A percentile compares a stretch with the other conserved stretches of the same genome.
These are phyloP conservation scores for Ophthalmolycus amberensis DNA, from an alignment of 2,113 vertebrate genomes.

Conservation along the genomic window DNA sequence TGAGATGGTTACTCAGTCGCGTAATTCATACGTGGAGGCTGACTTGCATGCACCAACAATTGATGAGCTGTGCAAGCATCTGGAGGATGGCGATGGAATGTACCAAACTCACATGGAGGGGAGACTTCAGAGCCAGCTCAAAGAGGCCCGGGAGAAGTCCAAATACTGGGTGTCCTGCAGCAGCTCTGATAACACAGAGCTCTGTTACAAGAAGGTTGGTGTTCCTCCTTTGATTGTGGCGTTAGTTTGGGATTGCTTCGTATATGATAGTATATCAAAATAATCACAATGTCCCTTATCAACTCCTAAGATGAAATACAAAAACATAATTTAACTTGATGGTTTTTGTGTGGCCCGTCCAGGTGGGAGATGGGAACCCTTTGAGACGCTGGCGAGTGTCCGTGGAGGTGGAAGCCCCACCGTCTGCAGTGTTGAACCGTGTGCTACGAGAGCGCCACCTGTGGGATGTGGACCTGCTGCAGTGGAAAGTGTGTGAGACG, in stretches of 20 bases:
- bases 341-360: constrained; percentile 9
- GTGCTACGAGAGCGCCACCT: constrained; percentile 95
- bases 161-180: constrained; percentile 93
- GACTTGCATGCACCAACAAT: constrained; percentile 90
- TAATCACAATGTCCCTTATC: not conserved
- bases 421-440: constrained; percentile 93
- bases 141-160: constrained; percentile 94
- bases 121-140: constrained; percentile 90
- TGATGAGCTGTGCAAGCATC: constrained; percentile 89
- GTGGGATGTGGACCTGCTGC: constrained; percentile 96
- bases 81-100: constrained; percentile 88
- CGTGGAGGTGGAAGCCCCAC: constrained; percentile 94
- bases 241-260: not conserved
- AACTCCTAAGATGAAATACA: not conserved
- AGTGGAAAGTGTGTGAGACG: constrained; percentile 94
- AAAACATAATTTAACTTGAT: not conserved
- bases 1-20: constrained; percentile 93
- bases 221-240: not conserved
- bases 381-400: constrained; percentile 93
- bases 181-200: constrained; percentile 91
- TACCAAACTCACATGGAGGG: constrained; percentile 89
- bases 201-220: constrained; percentile 93
- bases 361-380: constrained; percentile 95
- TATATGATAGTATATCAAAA: not conserved
- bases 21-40: constrained; percentile 92